Conservation (phyloP, 2,113 vertebrate species). For the Myanophis thanlyinensis region DNA sequence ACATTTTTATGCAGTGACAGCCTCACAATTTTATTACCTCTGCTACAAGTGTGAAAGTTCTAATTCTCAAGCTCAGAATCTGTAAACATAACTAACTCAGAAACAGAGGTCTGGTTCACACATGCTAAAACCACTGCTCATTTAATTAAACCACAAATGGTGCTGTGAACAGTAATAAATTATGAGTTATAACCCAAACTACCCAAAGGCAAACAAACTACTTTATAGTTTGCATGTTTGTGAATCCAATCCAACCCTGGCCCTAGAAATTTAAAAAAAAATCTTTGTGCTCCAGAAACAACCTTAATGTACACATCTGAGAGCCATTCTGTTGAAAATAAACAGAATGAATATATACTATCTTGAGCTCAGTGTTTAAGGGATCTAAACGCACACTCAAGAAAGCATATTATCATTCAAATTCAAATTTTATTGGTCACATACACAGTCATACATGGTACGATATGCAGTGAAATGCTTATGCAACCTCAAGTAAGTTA, state of each 20-base stretch:
- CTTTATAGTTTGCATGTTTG: neutral
- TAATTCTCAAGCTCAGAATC: neutral
- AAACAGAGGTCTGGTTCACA: neutral
- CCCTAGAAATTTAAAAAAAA: neutral
- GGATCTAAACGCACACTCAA: neutral
- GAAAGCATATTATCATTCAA: neutral
- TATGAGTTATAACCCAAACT: neutral
- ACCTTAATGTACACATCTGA: neutral
- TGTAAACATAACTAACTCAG: neutral
- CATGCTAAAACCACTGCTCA: neutral
- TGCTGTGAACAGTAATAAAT: neutral
- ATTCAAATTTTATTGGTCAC: too few species aligned
- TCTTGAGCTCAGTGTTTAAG: neutral
- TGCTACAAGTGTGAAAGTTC: neutral
- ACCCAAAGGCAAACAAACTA: neutral
- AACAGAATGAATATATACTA: neutral
- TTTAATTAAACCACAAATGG: neutral
- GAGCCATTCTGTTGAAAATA: neutral
- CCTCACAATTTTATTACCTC: neutral
- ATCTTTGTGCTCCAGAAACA: neutral
- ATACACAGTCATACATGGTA: too few species aligned
- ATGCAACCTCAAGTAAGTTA: too few species aligned
- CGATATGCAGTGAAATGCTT: too few species aligned
- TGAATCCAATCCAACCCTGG: neutral
- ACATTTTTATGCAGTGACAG: neutral